A percentile compares a stretch with the other conserved stretches of the same genome.
Evolutionary conservation across 2,888 invertebrate species (phyloP).

Genomic region (Gordius sp.): DNA sequence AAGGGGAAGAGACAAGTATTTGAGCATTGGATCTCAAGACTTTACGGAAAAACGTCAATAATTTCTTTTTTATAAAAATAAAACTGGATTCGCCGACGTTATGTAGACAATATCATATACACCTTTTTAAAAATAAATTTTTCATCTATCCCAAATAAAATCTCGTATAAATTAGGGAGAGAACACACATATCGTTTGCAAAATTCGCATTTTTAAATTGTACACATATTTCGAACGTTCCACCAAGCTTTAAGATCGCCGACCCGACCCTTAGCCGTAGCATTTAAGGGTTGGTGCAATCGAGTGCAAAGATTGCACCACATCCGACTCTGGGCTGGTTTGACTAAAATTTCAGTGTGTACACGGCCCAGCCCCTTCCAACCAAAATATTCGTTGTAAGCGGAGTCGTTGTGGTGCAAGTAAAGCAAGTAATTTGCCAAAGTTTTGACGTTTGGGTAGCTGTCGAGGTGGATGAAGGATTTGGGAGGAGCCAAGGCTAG

Average conservation of each 20-base stretch:
- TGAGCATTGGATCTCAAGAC: no score
- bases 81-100: no score
- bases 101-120: no score
- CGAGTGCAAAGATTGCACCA: not conserved
- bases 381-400: not conserved
- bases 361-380: not conserved
- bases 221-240: not conserved
- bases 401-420: not conserved
- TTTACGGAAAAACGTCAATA: no score
- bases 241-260: not conserved
- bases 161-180: no score
- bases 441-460: not conserved
- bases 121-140: no score
- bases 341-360: not conserved
- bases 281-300: not conserved
- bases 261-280: not conserved
- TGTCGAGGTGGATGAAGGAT: conserved; percentile 11
- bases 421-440: not conserved
- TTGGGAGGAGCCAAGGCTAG: not conserved
- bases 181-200: no score
- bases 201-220: no score
- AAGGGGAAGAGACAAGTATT: no score
- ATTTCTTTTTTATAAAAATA: no score
- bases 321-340: not conserved
- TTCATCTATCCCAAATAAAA: no score